Conservation (phyloP, 2,888 invertebrate species). For the Acleris emargana region DNA sequence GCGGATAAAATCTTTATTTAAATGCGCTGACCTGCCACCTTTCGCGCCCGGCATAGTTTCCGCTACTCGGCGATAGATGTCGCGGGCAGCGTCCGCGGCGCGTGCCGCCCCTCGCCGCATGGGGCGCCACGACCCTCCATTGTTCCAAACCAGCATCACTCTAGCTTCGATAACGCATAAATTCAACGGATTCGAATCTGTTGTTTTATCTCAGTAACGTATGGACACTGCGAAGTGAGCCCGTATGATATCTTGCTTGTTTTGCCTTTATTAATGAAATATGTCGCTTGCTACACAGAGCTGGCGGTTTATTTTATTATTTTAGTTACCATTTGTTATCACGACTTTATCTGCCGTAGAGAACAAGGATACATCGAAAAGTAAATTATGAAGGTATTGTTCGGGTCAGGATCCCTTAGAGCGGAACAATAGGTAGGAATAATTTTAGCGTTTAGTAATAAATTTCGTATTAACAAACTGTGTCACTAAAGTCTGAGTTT, state of each 20-base stretch:
- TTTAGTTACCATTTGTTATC: conserved; percentile 84
- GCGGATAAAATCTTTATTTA: conserved; percentile 50
- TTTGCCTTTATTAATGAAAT: conserved; percentile 84
- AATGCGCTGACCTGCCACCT: conserved; percentile 51
- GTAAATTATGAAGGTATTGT: conserved; percentile 82
- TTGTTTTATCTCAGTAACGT: conserved; percentile 83
- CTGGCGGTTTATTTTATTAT: conserved; percentile 78
- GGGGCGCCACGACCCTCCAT: conserved; percentile 81
- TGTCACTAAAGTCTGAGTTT: conserved; percentile 46
- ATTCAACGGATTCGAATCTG: conserved; percentile 78
- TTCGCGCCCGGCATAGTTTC: conserved; percentile 48
- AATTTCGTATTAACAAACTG: conserved; percentile 73
- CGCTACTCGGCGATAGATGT: conserved; percentile 75
- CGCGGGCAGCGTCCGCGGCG: conserved; percentile 50
- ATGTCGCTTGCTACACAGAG: conserved; percentile 75
- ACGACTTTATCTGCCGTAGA: conserved; percentile 80
- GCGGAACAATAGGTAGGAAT: conserved; percentile 75
- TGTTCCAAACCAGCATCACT: conserved; percentile 74
- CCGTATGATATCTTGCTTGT: conserved; percentile 78
- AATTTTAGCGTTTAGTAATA: conserved; percentile 73
- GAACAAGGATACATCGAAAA: conserved; percentile 77
- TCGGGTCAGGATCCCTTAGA: conserved; percentile 70
- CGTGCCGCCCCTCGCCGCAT: conserved; percentile 70
- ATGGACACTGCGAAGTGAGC: conserved; percentile 83
- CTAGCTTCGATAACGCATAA: conserved; percentile 79